Conservation (phyloP, 2,797 vertebrate species). For the Spea hammondii region DNA sequence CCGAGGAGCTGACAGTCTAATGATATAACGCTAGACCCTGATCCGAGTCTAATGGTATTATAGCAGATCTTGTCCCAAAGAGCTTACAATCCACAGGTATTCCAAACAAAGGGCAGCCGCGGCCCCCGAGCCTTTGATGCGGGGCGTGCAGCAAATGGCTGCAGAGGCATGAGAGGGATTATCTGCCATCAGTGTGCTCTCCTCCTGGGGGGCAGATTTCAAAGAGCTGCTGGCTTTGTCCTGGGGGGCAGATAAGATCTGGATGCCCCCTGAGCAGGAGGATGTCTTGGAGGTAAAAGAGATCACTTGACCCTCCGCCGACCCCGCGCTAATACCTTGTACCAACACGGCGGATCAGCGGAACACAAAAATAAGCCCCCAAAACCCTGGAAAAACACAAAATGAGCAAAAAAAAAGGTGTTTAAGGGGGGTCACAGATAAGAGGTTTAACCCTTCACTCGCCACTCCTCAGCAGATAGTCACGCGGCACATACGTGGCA, state of each 20-base stretch:
- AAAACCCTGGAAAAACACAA: slow-evolving; percentile 30
- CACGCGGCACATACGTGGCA: too few relatives aligned
- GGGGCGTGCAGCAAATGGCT: slow-evolving; percentile 37
- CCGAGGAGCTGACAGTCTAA: neutral
- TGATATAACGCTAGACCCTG: neutral
- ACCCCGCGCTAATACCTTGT: slow-evolving; percentile 45
- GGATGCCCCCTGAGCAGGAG: slow-evolving; percentile 23
- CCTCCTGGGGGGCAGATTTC: slow-evolving; percentile 39
- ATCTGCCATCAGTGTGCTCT: slow-evolving; percentile 44
- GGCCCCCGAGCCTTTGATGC: too few relatives aligned
- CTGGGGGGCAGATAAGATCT: slow-evolving; percentile 43
- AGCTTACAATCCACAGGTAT: neutral
- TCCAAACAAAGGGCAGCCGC: too few relatives aligned
- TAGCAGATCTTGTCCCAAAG: neutral
- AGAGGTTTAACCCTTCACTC: neutral
- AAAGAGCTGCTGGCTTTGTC: slow-evolving; percentile 25
- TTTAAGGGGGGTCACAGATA: slow-evolving; percentile 23
- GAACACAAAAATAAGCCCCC: slow-evolving; percentile 39
- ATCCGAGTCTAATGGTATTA: neutral
- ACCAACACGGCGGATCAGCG: slow-evolving; percentile 39
- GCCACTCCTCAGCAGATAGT: too few relatives aligned
- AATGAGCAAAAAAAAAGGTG: slow-evolving; percentile 37
- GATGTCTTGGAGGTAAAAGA: slow-evolving; percentile 27
- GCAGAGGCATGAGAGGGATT: slow-evolving; percentile 35
- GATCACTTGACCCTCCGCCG: slow-evolving; percentile 31